Evolutionary conservation across 2,888 invertebrate genomes (phyloP), one percentile per base, ranked within the genome.

Genomic region (Nudaria mundana): DNA sequence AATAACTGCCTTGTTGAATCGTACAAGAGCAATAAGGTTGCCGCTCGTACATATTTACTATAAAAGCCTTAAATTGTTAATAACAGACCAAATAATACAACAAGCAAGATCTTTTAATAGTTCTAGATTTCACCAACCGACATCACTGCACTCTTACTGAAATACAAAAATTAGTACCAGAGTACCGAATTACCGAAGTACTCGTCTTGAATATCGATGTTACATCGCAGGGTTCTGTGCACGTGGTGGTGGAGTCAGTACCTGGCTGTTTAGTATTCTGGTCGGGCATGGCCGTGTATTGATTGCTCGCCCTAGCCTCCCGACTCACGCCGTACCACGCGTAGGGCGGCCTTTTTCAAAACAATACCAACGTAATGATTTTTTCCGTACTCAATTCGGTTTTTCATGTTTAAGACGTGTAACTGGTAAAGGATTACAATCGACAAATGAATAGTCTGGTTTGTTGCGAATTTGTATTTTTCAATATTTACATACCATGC

Each of bases 211-310:
- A 55, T 62, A 61, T 57, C 58, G 63, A 55, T 52, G 51, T 47
- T 33, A 30, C 37, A 34, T 38, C 30, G 52, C 31, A 43, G 52
- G 55, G 54, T 44, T 30, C 20, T 35, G 22, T 16, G 62, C 63
- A 63, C 65, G 68, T 66, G 63, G 46, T 40, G 35, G 48, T 41
- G 37, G 55, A 49, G 52, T 62, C 64, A 61, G 62, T 66, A 71
- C 70, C 69, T 72, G 67, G 25, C 68, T 79, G 76, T 62, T 91
- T 91, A 90, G 91, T 90, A 91, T 91, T 90, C 91, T 82, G 87
- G 60, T 61, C 81, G 81, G 86, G 90, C 89, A 77, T 87, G 86
- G 89, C 87, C 90, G 90, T 86, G 91, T 92, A 92, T 92, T 91
- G 91, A 92, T 92, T 91, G 91, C 89, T 80, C 79, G 84, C 86